These are phyloP conservation scores for Pogonus chalceus DNA, from an alignment of 1,140 invertebrate genomes.

Conservation along the genomic window DNA sequence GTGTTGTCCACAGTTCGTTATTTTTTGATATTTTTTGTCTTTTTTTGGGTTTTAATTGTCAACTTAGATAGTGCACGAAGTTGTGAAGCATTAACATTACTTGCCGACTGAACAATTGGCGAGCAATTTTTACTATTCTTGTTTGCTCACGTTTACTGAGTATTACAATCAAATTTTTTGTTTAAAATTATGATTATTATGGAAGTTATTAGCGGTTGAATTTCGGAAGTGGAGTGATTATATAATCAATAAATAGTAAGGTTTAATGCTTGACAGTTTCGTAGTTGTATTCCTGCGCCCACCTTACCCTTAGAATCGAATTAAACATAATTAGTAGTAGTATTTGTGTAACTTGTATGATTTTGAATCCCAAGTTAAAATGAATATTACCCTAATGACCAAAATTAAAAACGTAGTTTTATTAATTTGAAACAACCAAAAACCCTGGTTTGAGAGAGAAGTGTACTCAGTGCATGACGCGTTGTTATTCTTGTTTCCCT, in stretches of 20 bases:
- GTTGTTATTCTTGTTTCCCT: constrained; percentile 1
- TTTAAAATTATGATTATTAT: neutral
- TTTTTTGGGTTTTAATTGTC: neutral
- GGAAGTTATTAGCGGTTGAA: neutral
- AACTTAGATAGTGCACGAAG: neutral
- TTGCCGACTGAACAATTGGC: neutral
- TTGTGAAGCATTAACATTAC: constrained; percentile 3
- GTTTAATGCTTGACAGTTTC: neutral
- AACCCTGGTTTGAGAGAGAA: neutral
- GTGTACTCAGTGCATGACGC: neutral
- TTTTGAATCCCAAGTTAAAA: too few species aligned
- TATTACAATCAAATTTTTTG: neutral
- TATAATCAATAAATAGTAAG: too few species aligned
- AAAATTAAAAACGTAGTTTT: too few species aligned
- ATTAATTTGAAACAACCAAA: too few species aligned
- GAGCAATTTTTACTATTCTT: neutral
- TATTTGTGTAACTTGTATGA: too few species aligned
- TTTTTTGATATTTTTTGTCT: neutral
- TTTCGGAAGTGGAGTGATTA: too few species aligned
- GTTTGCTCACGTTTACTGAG: neutral
- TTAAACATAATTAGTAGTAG: too few species aligned
- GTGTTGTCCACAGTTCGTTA: neutral
- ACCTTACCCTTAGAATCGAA: too few species aligned
- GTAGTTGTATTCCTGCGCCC: too few species aligned
- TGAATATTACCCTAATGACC: too few species aligned